Percentiles rank a stretch among this genome's conserved stretches.
These are phyloP conservation scores for Acanthisitta chloris DNA, from an alignment of 2,113 vertebrate genomes.

Conservation along the genomic window DNA sequence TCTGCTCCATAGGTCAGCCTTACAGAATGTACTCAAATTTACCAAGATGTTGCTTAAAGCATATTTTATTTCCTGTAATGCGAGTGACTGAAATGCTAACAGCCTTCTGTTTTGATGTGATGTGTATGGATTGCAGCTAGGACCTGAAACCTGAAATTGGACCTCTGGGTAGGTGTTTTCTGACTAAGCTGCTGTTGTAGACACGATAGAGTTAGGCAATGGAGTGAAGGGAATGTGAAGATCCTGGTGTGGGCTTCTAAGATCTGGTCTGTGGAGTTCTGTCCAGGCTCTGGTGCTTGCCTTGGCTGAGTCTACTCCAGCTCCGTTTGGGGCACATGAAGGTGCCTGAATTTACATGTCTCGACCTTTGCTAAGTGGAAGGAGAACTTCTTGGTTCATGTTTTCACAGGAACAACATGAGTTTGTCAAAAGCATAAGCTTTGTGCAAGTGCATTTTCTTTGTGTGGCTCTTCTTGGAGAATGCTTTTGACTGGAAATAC, in stretches of 20 bases:
- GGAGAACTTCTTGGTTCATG: background rate
- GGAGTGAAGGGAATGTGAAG: fast-evolving
- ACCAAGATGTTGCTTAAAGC: background rate
- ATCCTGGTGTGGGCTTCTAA: background rate
- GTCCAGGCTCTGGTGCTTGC: background rate
- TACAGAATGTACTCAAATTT: background rate
- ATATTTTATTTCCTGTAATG: background rate
- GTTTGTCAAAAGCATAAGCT: background rate
- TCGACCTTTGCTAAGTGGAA: background rate
- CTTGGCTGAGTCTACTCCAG: background rate
- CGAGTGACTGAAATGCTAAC: background rate
- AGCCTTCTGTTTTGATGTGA: background rate
- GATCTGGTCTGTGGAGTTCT: background rate
- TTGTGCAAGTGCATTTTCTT: background rate
- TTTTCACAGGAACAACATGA: background rate
- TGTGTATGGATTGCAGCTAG: background rate
- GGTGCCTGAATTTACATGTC: background rate
- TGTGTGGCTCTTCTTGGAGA: background rate
- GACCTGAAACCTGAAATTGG: background rate
- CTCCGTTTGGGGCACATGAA: fast-evolving
- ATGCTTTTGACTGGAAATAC: background rate
- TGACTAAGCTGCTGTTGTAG: background rate
- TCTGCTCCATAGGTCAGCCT: background rate
- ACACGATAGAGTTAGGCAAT: too few species aligned
- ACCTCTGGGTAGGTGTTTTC: background rate